Base-by-base conservation (phyloP, 2,113 vertebrate genomes). In the Semicossyphus pulcher region DNA sequence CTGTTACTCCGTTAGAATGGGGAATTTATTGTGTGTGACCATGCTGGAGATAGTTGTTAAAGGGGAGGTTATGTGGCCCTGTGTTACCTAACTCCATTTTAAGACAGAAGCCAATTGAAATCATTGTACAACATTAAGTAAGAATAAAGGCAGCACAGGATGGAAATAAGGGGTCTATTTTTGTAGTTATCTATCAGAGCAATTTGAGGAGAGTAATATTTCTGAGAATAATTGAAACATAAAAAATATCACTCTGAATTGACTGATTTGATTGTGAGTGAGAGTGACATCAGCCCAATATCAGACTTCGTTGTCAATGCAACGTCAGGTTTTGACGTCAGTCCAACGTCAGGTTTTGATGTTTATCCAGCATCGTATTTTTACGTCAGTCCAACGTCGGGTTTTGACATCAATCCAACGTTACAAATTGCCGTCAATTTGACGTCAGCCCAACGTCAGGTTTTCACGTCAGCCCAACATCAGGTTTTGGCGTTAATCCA, bases 21-120 rank as follows among this genome's bases (percentile, higher is more conserved):
- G 53, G 59, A 61, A 78, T 84, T 41, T 68, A 81, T 65, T 21
- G 66, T 15, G 49, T 84, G 83, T 73, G 42, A 73, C 53, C 23
- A 58, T 47, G 34, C 41, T 44, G 41, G 58, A 77, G 77, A 66
- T 78, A 10, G 64, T 74, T 72, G 42, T 86, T 64, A 78, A 61
- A 76, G 45, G 36, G 11, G 41, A 66, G 63, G 58, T 72, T 48
- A 56, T 57, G 71, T 73, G 41, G 49, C 16, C 56, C 25, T 32
- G 34, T 56, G 26, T 72, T 57, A 76, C 72, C 34, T 29, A 54
- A 80, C 66, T 48, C 7, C 5, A 65, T 53, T 73, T 62, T 73
- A 65, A 64, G 47, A 57, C 31, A 44, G 21, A 7, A 65, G 41
- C 66, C 62, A 67, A 29, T 36, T 44, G 10, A 67, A 61, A 56